These are phyloP conservation scores for Parauchenoglanis ngamensis DNA, from an alignment of 2,797 vertebrate species.

Conservation along the genomic window DNA sequence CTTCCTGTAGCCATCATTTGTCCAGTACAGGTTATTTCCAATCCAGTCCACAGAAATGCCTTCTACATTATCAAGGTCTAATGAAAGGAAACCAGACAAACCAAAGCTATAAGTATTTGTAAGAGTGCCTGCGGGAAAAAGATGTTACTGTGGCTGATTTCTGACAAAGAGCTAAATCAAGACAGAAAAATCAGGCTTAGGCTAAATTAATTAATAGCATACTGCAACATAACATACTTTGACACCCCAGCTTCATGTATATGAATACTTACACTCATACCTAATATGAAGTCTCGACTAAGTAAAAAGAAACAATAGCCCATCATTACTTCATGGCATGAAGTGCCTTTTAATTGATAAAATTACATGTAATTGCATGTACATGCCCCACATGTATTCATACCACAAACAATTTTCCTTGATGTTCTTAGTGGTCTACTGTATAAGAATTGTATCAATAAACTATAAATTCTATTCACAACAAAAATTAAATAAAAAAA, in stretches of 20 bases:
- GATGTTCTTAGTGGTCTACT: not conserved
- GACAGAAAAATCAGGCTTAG: not conserved
- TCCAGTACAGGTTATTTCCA: slow-evolving; percentile 97
- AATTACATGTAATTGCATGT: no score
- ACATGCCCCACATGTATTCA: not conserved
- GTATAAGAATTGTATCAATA: not conserved
- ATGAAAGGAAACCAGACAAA: not conserved
- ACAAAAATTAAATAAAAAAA: not conserved
- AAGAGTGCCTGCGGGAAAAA: not conserved
- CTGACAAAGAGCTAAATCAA: not conserved
- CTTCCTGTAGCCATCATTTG: slow-evolving; percentile 95
- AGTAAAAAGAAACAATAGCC: no score
- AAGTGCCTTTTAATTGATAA: no score
- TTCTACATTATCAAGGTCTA: slow-evolving; percentile 97
- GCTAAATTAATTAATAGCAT: no score
- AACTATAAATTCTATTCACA: not conserved
- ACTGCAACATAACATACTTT: not conserved
- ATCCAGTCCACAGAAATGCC: slow-evolving; percentile 99
- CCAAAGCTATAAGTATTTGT: not conserved
- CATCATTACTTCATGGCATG: no score
- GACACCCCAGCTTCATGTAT: not conserved
- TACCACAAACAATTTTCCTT: not conserved
- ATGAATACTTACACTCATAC: no score
- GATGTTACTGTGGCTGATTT: not conserved
- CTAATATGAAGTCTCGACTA: no score